These are phyloP conservation scores for Danio rerio DNA, from an alignment of 2,113 vertebrate species.

Conservation along the genomic window DNA sequence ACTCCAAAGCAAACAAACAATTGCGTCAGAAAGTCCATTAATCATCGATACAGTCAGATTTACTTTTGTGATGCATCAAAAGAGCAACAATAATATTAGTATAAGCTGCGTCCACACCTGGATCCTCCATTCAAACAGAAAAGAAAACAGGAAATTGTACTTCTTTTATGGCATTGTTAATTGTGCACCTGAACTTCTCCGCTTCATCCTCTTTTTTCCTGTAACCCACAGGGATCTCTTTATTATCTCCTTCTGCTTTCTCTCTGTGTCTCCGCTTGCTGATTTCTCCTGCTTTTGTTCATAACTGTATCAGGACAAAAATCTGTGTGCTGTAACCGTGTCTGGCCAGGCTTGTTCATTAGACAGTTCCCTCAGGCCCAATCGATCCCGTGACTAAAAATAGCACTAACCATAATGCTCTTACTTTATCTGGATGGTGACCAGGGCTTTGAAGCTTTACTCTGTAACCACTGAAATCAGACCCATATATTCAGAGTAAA, in stretches of 20 bases:
- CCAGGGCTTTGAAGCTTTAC: conserved; percentile 44
- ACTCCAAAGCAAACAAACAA: background rate
- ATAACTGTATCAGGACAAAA: conserved; percentile 35
- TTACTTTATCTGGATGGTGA: conserved; percentile 54
- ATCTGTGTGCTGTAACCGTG: conserved; percentile 44
- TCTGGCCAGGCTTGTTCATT: conserved; percentile 57
- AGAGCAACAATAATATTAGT: background rate
- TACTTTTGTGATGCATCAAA: background rate
- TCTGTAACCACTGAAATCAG: conserved; percentile 55
- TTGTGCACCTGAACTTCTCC: conserved; percentile 1
- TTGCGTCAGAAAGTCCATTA: background rate
- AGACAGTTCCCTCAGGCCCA: conserved; percentile 68
- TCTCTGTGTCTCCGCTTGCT: conserved; percentile 2
- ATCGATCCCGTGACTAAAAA: conserved; percentile 74
- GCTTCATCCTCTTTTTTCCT: background rate
- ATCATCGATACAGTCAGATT: background rate
- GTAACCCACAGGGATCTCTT: background rate
- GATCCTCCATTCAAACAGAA: conserved; percentile 16
- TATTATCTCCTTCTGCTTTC: conserved; percentile 1
- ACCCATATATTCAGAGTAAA: background rate
- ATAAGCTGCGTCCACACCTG: background rate
- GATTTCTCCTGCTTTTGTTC: conserved; percentile 11
- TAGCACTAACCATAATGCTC: conserved; percentile 64
- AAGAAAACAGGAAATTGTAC: background rate
- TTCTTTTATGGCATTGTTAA: conserved; percentile 9